These are phyloP conservation scores for Gadus chalcogrammus DNA, from an alignment of 2,113 vertebrate species.

Conservation along the genomic window DNA sequence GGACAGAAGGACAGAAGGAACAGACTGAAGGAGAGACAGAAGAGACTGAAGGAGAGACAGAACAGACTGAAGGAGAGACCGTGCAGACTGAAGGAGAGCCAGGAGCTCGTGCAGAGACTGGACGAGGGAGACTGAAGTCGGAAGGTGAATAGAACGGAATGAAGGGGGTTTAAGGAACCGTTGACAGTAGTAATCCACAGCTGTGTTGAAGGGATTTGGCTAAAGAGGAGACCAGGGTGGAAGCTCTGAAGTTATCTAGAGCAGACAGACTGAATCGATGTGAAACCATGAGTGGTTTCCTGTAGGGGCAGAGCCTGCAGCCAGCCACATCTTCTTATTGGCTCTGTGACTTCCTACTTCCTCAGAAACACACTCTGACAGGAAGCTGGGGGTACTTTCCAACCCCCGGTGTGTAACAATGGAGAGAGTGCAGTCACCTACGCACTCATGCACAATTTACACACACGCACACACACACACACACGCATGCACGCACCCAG, in stretches of 20 bases:
- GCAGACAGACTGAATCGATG: constrained; percentile 19
- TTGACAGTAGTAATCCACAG: too few relatives aligned
- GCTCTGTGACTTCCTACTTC: constrained; percentile 62
- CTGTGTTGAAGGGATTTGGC: too few relatives aligned
- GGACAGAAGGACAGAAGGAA: background rate
- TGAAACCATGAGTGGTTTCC: constrained; percentile 44
- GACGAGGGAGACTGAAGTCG: background rate
- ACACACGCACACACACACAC: constrained; percentile 2
- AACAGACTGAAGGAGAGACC: background rate
- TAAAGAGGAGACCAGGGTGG: too few relatives aligned
- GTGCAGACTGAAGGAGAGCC: background rate
- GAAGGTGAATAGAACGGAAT: background rate
- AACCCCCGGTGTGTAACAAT: constrained; percentile 32
- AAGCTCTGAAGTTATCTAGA: too few relatives aligned
- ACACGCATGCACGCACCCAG: background rate
- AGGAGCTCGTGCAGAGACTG: background rate
- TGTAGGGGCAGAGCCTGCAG: constrained; percentile 38
- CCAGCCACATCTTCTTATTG: constrained; percentile 40
- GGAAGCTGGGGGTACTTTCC: constrained; percentile 56
- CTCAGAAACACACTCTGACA: constrained; percentile 14
- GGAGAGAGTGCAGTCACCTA: background rate
- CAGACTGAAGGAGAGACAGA: background rate
- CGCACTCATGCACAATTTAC: background rate
- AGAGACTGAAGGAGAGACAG: background rate
- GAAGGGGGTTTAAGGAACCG: too few relatives aligned